phyloP scores from a whole-genome alignment of 2,113 vertebrate genomes.

The Vidua macroura region DNA sequence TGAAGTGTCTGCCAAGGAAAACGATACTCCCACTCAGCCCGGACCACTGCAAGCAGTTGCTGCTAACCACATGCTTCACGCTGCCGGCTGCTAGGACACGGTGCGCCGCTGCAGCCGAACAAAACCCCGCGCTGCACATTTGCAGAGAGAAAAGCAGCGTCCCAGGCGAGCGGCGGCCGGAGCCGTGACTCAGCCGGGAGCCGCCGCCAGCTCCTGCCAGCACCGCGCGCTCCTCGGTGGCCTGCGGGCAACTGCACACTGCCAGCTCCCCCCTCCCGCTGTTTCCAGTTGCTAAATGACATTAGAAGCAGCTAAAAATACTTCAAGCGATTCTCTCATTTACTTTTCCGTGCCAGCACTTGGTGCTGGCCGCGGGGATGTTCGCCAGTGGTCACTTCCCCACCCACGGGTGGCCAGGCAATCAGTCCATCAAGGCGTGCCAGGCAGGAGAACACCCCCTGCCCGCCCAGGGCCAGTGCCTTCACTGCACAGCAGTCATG shows the following conservation, averaged over 20 bases:
- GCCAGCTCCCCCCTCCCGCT: background rate
- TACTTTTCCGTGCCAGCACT: background rate
- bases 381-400: background rate
- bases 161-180: background rate
- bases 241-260: background rate
- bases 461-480: accelerated
- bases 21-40: constrained; percentile 72
- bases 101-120: constrained; percentile 22
- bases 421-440: accelerated
- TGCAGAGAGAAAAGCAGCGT: background rate
- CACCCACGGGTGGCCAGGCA: background rate
- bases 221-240: background rate
- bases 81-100: constrained; percentile 58
- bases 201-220: background rate
- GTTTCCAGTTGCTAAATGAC: constrained; percentile 47
- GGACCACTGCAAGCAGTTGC: constrained; percentile 70
- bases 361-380: background rate
- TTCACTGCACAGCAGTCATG: accelerated
- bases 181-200: background rate
- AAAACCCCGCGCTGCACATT: constrained; percentile 17
- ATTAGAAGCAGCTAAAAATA: constrained; percentile 58
- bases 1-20: constrained; percentile 80
- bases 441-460: background rate
- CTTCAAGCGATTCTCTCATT: background rate
- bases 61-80: constrained; percentile 67